Conservation (phyloP, 2,888 invertebrate genomes). For the Dynastes tityus region DNA sequence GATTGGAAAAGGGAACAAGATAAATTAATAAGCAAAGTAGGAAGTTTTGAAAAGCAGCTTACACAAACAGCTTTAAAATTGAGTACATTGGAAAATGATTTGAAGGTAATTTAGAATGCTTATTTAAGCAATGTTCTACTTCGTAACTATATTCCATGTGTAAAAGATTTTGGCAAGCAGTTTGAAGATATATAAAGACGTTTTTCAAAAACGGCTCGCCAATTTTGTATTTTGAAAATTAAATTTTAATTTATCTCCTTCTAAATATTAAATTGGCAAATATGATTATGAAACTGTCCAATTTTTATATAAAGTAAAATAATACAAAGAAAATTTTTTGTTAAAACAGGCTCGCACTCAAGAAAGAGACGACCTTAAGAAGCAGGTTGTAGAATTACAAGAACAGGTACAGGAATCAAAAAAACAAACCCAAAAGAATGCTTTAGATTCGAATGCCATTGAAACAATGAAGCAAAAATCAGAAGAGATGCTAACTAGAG, state of each 20-base stretch:
- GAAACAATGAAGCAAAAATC: constrained; percentile 68
- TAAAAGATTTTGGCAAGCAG: constrained; percentile 18
- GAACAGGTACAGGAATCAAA: constrained; percentile 64
- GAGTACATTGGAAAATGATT: constrained; percentile 52
- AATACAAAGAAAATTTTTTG: constrained; percentile 44
- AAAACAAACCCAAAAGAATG: constrained; percentile 61
- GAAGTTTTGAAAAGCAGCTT: constrained; percentile 56
- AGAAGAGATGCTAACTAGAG: constrained; percentile 76
- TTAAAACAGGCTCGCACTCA: constrained; percentile 71
- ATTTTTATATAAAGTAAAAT: no score
- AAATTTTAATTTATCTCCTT: no score
- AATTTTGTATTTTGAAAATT: neutral
- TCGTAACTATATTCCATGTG: neutral
- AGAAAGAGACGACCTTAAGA: constrained; percentile 70
- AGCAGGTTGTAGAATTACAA: constrained; percentile 62
- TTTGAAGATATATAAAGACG: neutral
- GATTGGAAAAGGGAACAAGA: constrained; percentile 50
- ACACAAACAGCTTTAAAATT: constrained; percentile 39
- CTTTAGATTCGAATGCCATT: constrained; percentile 64
- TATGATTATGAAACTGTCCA: no score
- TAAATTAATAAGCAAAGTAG: constrained; percentile 49
- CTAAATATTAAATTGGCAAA: no score
- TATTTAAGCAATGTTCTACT: neutral
- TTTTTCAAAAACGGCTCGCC: neutral
- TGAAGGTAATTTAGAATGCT: constrained; percentile 53